Evolutionary conservation across 2,797 vertebrate genomes (phyloP).

Genomic region (Centroberyx gerrardi): DNA sequence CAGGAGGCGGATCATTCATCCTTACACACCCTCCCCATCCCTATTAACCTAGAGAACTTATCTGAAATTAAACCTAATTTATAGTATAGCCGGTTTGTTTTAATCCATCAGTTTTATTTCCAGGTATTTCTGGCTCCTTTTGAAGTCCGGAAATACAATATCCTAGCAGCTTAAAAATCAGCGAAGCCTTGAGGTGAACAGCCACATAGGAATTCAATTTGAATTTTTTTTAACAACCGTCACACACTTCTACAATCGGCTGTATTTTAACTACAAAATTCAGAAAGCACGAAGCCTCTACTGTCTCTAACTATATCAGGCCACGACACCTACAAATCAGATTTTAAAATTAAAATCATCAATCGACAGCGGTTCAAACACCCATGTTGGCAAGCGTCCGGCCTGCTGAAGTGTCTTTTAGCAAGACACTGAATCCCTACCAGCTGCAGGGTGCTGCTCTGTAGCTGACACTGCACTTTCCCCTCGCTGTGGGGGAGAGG

Average conservation of each 20-base stretch:
- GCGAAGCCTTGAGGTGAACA: background rate
- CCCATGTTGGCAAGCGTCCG: background rate
- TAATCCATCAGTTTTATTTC: background rate
- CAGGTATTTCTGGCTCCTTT: background rate
- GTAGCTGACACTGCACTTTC: conserved; percentile 48
- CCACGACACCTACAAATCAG: background rate
- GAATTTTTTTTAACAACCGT: background rate
- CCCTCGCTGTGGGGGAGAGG: conserved; percentile 42
- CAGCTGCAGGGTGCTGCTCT: conserved; percentile 6
- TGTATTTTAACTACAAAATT: too few species aligned
- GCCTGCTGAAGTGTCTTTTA: conserved; percentile 48
- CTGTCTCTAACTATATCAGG: too few species aligned
- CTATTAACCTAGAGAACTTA: conserved; percentile 4
- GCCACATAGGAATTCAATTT: background rate
- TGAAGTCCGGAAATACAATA: background rate
- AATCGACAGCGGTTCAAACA: background rate
- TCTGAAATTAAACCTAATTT: conserved; percentile 3
- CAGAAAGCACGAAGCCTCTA: too few species aligned
- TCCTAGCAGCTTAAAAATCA: background rate
- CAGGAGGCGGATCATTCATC: conserved; percentile 51
- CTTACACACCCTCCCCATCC: background rate
- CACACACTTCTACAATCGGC: too few species aligned
- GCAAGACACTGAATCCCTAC: conserved; percentile 50
- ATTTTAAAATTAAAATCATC: conserved; percentile 9
- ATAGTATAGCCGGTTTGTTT: background rate